Evolutionary conservation across 2,113 vertebrate genomes (phyloP).

Genomic region (Ctenomys sociabilis): DNA sequence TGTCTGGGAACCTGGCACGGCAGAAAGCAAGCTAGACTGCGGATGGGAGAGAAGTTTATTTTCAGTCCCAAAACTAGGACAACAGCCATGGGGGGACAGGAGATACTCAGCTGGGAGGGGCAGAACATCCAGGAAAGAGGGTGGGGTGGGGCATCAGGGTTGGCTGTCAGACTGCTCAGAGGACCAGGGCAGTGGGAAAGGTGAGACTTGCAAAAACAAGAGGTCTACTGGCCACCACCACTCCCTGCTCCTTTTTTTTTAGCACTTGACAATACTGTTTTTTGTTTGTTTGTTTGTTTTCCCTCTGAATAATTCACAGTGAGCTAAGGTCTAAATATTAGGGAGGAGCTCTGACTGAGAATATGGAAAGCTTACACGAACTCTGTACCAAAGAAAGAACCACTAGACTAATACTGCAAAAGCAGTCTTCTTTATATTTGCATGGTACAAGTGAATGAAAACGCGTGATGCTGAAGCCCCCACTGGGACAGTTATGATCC

Average conservation of each 20-base stretch:
- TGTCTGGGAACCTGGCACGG: background rate
- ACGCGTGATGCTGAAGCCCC: background rate
- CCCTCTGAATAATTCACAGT: too few species aligned
- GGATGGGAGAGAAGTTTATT: background rate
- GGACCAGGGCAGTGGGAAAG: too few species aligned
- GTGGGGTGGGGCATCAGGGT: background rate
- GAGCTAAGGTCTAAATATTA: too few species aligned
- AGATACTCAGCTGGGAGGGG: background rate
- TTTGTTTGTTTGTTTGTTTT: too few species aligned
- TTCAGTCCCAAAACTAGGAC: background rate
- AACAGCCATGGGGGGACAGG: background rate
- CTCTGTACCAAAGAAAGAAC: too few species aligned
- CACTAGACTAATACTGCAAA: background rate
- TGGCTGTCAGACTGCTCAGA: accelerated
- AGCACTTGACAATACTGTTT: too few species aligned
- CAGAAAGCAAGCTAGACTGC: background rate
- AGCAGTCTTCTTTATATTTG: conserved; percentile 33
- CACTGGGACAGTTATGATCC: background rate
- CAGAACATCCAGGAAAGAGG: background rate
- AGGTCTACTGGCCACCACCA: background rate
- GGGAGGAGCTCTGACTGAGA: too few species aligned
- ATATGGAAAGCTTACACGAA: too few species aligned
- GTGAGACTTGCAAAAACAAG: background rate
- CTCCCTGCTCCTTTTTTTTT: background rate
- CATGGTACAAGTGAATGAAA: background rate